Conservation (phyloP, 2,797 vertebrate genomes). For the Nasua narica region DNA sequence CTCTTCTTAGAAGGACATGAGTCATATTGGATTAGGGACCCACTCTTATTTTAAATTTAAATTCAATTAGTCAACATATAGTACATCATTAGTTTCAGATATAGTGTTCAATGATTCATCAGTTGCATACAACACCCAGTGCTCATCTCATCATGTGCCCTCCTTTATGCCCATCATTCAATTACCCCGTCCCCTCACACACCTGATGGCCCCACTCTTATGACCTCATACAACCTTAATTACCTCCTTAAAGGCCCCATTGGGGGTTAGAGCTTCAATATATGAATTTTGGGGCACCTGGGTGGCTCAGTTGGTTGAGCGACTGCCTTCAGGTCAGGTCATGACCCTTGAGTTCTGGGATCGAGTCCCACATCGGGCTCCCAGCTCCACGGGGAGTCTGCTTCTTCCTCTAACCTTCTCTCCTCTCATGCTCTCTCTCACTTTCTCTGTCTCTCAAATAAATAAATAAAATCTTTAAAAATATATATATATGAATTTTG, state of each 20-base stretch:
- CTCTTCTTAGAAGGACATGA: background rate
- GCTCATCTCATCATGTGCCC: background rate
- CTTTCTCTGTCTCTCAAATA: too few relatives aligned
- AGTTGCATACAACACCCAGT: background rate
- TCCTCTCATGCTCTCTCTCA: too few relatives aligned
- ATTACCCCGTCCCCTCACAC: background rate
- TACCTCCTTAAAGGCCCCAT: background rate
- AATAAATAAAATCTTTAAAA: too few relatives aligned
- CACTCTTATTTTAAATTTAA: background rate
- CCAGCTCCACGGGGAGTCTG: too few relatives aligned
- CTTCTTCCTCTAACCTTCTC: too few relatives aligned
- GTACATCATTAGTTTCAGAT: background rate
- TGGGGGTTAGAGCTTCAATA: background rate
- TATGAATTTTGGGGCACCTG: background rate
- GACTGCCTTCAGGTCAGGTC: too few relatives aligned
- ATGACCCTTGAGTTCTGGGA: too few relatives aligned
- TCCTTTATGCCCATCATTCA: background rate
- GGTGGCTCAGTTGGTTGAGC: too few relatives aligned
- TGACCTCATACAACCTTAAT: background rate
- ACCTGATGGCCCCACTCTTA: background rate
- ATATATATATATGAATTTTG: background rate
- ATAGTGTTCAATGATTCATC: background rate
- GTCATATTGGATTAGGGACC: background rate
- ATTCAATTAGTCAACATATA: background rate
- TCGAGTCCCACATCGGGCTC: too few relatives aligned